Conservation (phyloP, 2,888 invertebrate genomes). For the Linnaemya vulpina region DNA sequence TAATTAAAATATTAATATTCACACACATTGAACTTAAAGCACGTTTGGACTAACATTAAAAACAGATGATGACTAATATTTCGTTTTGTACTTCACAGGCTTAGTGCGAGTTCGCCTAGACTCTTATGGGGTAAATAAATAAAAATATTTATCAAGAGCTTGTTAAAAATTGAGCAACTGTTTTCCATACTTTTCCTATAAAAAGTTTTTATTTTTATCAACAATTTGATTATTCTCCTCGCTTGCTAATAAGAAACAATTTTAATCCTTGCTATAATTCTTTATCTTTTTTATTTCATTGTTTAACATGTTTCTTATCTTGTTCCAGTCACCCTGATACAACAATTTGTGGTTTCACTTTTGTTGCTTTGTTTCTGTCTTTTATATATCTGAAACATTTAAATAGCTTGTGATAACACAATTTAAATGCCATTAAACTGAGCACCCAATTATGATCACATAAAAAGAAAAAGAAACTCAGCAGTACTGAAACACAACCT, state of each 20-base stretch:
- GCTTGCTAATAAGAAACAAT: conserved; percentile 1
- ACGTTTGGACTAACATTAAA: conserved; percentile 10
- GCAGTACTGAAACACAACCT: conserved; percentile 1
- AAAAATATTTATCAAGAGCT: neutral
- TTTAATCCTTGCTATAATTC: conserved; percentile 43
- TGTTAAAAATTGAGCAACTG: neutral
- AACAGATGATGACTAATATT: conserved; percentile 51
- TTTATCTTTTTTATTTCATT: conserved; percentile 63
- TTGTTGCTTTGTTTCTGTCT: conserved; percentile 11
- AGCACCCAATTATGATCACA: conserved; percentile 80
- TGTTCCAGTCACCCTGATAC: conserved; percentile 65
- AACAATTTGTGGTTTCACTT: conserved; percentile 34
- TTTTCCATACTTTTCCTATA: conserved; percentile 10
- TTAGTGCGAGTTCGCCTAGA: neutral
- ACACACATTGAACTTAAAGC: neutral
- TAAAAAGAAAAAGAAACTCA: conserved; percentile 32
- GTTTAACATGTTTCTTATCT: conserved; percentile 72
- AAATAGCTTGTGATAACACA: conserved; percentile 82
- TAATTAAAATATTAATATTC: conserved; percentile 48
- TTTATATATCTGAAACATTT: conserved; percentile 76
- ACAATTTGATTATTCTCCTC: neutral
- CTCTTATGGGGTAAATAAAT: neutral
- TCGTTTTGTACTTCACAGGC: conserved; percentile 1
- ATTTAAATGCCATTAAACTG: conserved; percentile 82
- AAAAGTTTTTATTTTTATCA: conserved; percentile 1